Evolutionary conservation across 2,888 invertebrate genomes (phyloP).

Genomic region (Chalcis sispes): DNA sequence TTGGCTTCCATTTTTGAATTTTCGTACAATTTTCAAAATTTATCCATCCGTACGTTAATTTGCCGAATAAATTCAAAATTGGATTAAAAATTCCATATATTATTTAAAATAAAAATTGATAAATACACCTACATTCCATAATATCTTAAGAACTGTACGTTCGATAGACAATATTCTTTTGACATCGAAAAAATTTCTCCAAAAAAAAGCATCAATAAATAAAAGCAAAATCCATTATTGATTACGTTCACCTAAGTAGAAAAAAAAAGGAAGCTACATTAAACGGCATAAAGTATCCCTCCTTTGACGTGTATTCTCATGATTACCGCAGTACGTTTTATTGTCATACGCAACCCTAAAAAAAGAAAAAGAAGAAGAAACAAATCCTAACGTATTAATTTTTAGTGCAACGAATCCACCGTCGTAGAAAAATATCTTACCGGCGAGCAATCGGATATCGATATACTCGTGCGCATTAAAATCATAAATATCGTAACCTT

Average conservation of each 20-base stretch:
- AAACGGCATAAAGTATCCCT: not conserved
- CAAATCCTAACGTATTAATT: constrained; percentile 45
- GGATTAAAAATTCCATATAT: too few relatives aligned
- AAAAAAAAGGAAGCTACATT: not conserved
- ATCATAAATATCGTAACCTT: constrained; percentile 48
- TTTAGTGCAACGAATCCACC: constrained; percentile 11
- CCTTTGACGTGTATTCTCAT: too few relatives aligned
- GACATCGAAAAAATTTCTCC: too few relatives aligned
- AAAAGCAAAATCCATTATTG: not conserved
- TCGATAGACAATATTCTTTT: too few relatives aligned
- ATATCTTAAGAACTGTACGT: too few relatives aligned
- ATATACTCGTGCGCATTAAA: constrained; percentile 50
- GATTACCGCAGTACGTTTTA: not conserved
- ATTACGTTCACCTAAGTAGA: not conserved
- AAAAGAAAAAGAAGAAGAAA: constrained; percentile 17
- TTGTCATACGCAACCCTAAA: not conserved
- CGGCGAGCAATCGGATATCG: constrained; percentile 45
- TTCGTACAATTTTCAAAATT: constrained; percentile 52
- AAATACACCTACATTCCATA: too few relatives aligned
- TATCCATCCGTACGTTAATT: constrained; percentile 4
- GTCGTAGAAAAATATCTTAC: constrained; percentile 14
- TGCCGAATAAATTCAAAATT: too few relatives aligned
- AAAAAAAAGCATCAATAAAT: not conserved
- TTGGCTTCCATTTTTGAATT: constrained; percentile 45
- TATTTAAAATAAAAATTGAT: too few relatives aligned